Conservation (phyloP, 2,888 invertebrate species). For the Melolontha melolontha region DNA sequence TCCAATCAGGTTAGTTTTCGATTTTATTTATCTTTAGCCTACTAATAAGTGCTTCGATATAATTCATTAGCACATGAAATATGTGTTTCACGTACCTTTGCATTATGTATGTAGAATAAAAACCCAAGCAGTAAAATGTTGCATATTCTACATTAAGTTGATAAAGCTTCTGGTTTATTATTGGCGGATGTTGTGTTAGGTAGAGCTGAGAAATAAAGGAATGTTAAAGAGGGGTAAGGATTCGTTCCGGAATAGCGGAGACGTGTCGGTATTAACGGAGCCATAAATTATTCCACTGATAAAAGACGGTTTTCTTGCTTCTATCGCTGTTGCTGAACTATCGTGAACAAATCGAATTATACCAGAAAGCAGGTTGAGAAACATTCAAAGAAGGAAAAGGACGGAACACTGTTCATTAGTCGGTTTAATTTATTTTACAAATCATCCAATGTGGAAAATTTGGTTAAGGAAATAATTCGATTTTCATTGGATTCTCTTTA, state of each 20-base stretch:
- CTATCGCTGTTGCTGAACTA: slow-evolving; percentile 21
- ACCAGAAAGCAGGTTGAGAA: slow-evolving; percentile 10
- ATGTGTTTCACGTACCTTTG: too few species aligned
- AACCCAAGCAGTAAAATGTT: too few species aligned
- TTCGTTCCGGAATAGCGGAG: slow-evolving; percentile 20
- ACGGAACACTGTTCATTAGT: slow-evolving; percentile 13
- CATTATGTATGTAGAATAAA: too few species aligned
- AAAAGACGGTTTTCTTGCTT: slow-evolving; percentile 30
- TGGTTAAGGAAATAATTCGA: slow-evolving; percentile 4
- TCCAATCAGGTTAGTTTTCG: too few species aligned
- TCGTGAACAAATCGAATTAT: slow-evolving; percentile 32
- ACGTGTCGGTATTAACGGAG: slow-evolving; percentile 24
- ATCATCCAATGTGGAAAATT: slow-evolving; percentile 8
- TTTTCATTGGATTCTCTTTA: slow-evolving; percentile 1
- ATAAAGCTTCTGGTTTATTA: neutral
- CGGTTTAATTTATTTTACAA: slow-evolving; percentile 27
- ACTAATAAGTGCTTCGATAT: too few species aligned
- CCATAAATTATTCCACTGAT: slow-evolving; percentile 34
- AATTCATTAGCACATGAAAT: too few species aligned
- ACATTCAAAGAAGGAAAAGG: slow-evolving; percentile 3
- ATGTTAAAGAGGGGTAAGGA: slow-evolving; percentile 26
- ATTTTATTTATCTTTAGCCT: too few species aligned
- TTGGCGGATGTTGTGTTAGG: neutral
- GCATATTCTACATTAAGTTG: neutral
- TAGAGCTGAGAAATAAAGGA: slow-evolving; percentile 7